Percentiles rank a stretch among this genome's conserved stretches.
phyloP scores from a whole-genome alignment of 2,113 vertebrate genomes.

The Buteo buteo region DNA sequence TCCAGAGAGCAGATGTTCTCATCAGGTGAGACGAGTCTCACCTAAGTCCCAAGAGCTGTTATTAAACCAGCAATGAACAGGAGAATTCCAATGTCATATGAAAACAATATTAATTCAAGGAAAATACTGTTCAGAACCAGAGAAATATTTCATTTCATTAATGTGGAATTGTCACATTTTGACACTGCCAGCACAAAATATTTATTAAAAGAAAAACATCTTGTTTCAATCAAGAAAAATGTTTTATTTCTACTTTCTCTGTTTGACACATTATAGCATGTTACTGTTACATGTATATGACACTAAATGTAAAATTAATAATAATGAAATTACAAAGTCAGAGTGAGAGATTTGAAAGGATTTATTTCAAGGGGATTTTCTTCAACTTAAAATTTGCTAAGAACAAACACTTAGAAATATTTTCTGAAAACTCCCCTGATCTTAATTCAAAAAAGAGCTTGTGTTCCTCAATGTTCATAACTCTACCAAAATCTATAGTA shows the following conservation, averaged over 20 bases:
- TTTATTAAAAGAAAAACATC: background rate
- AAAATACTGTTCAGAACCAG: background rate
- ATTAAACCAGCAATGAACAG: background rate
- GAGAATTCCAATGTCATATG: background rate
- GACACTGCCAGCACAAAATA: background rate
- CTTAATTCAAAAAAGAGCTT: background rate
- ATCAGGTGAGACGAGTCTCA: background rate
- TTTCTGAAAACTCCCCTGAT: background rate
- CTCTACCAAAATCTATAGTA: background rate
- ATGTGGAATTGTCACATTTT: conserved; percentile 12
- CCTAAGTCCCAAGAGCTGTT: background rate
- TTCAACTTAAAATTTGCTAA: background rate
- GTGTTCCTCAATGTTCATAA: background rate
- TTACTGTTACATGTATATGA: background rate
- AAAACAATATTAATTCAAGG: background rate
- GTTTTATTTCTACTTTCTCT: conserved; percentile 11
- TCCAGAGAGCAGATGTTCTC: background rate
- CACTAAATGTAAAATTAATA: background rate
- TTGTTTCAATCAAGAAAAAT: conserved; percentile 17
- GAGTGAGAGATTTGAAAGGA: background rate
- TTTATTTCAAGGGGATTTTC: background rate
- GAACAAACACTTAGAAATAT: background rate
- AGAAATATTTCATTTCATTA: conserved; percentile 38
- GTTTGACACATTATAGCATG: conserved; percentile 4
- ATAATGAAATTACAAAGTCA: background rate